Base-by-base conservation (phyloP, 2,797 vertebrate genomes). In the Etheostoma nigrum region DNA sequence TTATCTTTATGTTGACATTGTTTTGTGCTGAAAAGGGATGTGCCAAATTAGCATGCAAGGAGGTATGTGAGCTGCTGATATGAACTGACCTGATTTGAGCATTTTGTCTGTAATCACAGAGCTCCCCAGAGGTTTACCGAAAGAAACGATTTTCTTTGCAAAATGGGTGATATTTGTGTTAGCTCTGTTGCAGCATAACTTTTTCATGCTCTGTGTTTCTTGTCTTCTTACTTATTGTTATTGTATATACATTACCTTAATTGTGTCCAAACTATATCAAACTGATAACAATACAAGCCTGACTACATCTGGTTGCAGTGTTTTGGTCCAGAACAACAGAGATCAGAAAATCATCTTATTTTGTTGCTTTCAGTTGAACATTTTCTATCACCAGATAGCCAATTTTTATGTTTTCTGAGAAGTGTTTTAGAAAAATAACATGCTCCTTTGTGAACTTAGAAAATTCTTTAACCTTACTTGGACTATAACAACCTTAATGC, bases 41-140 rank as follows among this genome's bases (percentile, higher is more conserved):
- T 62, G 78, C 74, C 21, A 78, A 80, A 89, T 89, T 86, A 89
- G 83, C 79, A 86, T 87, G 80, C 45, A 23, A 68, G 70, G 72
- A 83, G 70, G 84, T 72, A 45, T 83, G 78, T 67, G 78, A 90
- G 88, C 79, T 74, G 82, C 82, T 87, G 86, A 89, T 91, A 89
- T 88, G 88, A 89, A 86, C 84, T 92, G 91, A 92, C 91, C 90
- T 89, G 89, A 91, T 91, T 92, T 88, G 74, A 87, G 76, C 78
- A 80, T 88, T 89, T 86, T 85, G 76, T 78, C 86, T 85, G 82
- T 81, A 85, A 89, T 90, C 84, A 73, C 82, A 72, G 61, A 52
- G 60, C 78, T 88, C 81, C 82, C 80, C 49, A n/a, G 77, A 86
- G 86, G 83, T 52, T 69, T 72, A 70, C 36, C 44, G 49, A 78